Evolutionary conservation across 2,888 invertebrate genomes (phyloP), one percentile per base, ranked within the genome.

Genomic region (Sycophila texana): DNA sequence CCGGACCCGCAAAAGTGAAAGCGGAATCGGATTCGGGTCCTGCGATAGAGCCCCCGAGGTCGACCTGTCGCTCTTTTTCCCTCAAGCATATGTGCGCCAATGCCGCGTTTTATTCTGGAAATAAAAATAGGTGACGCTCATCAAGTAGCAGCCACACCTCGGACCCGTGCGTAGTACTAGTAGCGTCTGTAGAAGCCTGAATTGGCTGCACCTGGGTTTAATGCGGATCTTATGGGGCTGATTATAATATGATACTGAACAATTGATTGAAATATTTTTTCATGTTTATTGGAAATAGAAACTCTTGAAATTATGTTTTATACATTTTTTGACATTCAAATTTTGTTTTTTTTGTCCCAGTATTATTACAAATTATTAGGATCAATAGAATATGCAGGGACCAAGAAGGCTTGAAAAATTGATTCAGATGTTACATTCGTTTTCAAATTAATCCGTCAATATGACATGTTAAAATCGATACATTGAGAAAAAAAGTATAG

Each of bases 1-100:
- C 30, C 26, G 47, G 63, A 4, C 30, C 39, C 26, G 63, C 73
- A 55, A 73, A 73, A 73, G 73, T 73, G 73, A 73, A 73, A 73
- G 73, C 55, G 53, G 39, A 63, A 73, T 73, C 55, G 65, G 63
- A 53, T 73, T 73, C 39, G 63, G 55, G 26, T 49, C 16, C 58
- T 58, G 22, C 58, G 22, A 12, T 13, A 12, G 58, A 58, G 20
- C 1, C 14, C 72, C 51, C 73, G 73, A 73, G 73, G 73, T 55
- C 73, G 63, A 0, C 58, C 58, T 18, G 20, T 57, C 12, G 20
- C 22, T 58, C 13, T 58, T 22, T 22, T 58, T 58, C 58, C 13
- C 58, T 7, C 5, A 13, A 13, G 20, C 58, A 13, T 20, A 22
- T 58, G 13, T 58, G 13, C 22, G 22, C 20, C 58, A 26, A 26